Base-by-base conservation (phyloP, 2,888 invertebrate species). In the Diaphora mendica region DNA sequence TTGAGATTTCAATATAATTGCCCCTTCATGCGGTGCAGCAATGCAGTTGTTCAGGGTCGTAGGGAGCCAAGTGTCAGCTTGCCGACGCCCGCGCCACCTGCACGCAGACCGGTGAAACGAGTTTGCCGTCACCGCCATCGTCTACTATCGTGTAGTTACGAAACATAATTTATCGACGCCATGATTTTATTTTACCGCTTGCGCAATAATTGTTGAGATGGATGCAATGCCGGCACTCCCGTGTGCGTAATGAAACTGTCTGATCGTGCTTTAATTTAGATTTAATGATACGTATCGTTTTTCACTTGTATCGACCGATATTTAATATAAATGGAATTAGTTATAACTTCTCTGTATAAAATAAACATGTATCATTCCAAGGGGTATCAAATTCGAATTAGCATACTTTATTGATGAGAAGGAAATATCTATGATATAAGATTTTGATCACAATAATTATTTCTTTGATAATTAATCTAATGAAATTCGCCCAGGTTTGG, bases 131-230 rank as follows among this genome's bases (percentile, higher is more conserved):
- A 86, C 82, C 86, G 79, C 85, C 82, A 80, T 84, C 82, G 87
- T 85, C 87, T 90, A 88, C 82, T 82, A 81, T 84, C 82, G 77
- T 85, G 85, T 87, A 87, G 88, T 93, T 93, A 92, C 92, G 91
- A 93, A 92, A 93, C 89, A 85, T 90, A 87, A 91, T 91, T 92
- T 92, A 91, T 90, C 86, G 83, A 76, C 83, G 86, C 81, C 87
- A 88, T 90, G 86, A 90, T 91, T 92, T 91, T 90, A 90, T 91
- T 91, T 90, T 89, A 91, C 86, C 84, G 85, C 89, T 93, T 94
- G 90, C 90, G 91, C 88, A 93, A 92, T 91, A 84, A 88, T 88
- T 88, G 86, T 81, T 79, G 72, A 82, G 88, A 87, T 86, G 83
- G 79, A 82, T 80, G 78, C 80, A 75, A 77, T 83, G 74, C 77